These are phyloP conservation scores for Gallirallus australis DNA, from an alignment of 2,797 vertebrate genomes.

Conservation along the genomic window DNA sequence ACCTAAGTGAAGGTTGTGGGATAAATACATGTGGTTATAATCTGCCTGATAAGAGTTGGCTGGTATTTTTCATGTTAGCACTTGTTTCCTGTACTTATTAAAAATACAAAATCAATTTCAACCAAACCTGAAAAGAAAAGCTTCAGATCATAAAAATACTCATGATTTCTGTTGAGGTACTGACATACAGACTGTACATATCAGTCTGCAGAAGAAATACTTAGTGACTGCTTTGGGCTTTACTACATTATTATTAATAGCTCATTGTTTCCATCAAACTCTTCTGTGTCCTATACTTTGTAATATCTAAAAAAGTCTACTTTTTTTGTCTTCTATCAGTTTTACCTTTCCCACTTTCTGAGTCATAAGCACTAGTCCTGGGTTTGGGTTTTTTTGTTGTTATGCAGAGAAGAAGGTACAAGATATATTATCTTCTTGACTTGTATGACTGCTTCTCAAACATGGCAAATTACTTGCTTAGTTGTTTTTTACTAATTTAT, in stretches of 20 bases:
- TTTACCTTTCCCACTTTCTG: background rate
- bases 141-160: background rate
- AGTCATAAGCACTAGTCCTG: background rate
- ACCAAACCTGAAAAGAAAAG: background rate
- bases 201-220: background rate
- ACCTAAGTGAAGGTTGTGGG: background rate
- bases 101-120: background rate
- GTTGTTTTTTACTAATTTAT: background rate
- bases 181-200: fast-evolving
- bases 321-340: background rate
- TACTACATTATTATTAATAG: background rate
- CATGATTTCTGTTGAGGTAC: background rate
- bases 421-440: background rate
- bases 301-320: background rate
- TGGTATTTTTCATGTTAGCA: background rate
- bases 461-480: fast-evolving
- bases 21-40: background rate
- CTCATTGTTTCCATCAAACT: background rate
- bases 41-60: background rate
- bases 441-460: background rate
- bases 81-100: background rate
- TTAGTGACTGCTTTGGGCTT: background rate
- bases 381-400: background rate
- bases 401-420: background rate
- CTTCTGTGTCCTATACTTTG: background rate